These are phyloP conservation scores for Callimorpha dominula DNA, from an alignment of 2,888 invertebrate genomes.

Conservation along the genomic window DNA sequence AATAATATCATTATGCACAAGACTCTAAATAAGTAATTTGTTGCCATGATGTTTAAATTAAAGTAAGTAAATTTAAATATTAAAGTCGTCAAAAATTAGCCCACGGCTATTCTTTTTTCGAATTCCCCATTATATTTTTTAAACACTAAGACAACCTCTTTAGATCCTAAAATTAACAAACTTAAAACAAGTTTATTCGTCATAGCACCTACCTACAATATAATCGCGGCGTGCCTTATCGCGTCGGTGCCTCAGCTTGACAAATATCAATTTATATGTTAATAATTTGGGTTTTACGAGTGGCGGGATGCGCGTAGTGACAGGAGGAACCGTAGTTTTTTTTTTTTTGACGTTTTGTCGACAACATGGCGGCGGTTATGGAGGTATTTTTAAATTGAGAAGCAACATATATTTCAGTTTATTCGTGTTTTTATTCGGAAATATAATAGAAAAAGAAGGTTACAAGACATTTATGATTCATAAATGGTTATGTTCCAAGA, in stretches of 20 bases:
- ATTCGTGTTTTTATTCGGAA: constrained; percentile 12
- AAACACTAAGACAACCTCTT: constrained; percentile 11
- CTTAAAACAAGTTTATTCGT: constrained; percentile 43
- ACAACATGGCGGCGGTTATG: constrained; percentile 20
- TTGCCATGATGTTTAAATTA: constrained; percentile 15
- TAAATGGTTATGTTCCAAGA: background rate
- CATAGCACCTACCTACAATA: constrained; percentile 35
- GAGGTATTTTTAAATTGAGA: constrained; percentile 19
- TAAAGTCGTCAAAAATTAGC: background rate
- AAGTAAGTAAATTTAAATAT: background rate
- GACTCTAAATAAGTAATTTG: constrained; percentile 11
- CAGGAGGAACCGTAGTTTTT: constrained; percentile 38
- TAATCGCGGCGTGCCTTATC: constrained; percentile 60
- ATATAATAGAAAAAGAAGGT: background rate
- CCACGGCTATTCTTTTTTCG: background rate
- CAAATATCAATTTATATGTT: constrained; percentile 74
- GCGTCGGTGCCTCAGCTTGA: constrained; percentile 42
- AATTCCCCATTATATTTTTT: constrained; percentile 5
- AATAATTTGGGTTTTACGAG: constrained; percentile 61
- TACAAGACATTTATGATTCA: background rate
- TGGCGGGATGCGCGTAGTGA: constrained; percentile 39
- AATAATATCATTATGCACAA: constrained; percentile 13
- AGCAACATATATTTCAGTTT: constrained; percentile 3
- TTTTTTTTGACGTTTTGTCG: constrained; percentile 23
- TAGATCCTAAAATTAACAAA: constrained; percentile 23